Percentiles rank a stretch among this genome's conserved stretches.
These are phyloP conservation scores for Drosophila robusta DNA, from an alignment of 2,888 invertebrate species.

Conservation along the genomic window DNA sequence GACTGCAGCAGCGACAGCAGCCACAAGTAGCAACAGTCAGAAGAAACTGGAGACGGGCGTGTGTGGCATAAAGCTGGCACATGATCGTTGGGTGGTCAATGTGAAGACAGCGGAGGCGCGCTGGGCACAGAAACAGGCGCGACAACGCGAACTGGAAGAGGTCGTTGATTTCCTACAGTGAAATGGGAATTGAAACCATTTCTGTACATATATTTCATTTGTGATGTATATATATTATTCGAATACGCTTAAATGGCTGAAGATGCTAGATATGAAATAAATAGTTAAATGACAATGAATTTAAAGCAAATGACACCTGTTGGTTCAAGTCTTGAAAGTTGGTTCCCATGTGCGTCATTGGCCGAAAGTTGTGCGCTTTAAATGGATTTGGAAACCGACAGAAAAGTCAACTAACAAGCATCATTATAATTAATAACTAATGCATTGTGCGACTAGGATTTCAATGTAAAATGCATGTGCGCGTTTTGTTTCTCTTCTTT, in stretches of 20 bases:
- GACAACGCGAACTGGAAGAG: slow-evolving; percentile 90
- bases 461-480: neutral
- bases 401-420: slow-evolving; percentile 1
- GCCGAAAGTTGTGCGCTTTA: neutral
- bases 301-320: slow-evolving; percentile 16
- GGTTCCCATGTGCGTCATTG: neutral
- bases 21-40: neutral
- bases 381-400: neutral
- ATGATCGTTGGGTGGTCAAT: slow-evolving; percentile 90
- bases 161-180: slow-evolving; percentile 90
- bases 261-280: slow-evolving; percentile 60
- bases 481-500: slow-evolving; percentile 3
- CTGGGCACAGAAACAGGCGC: slow-evolving; percentile 92
- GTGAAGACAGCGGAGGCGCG: slow-evolving; percentile 90
- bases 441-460: slow-evolving; percentile 31
- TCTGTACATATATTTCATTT: slow-evolving; percentile 42
- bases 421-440: neutral
- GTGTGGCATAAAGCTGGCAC: slow-evolving; percentile 89
- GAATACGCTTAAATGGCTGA: slow-evolving; percentile 64
- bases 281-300: slow-evolving; percentile 42
- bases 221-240: slow-evolving; percentile 55
- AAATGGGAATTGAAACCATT: neutral
- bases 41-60: slow-evolving; percentile 38
- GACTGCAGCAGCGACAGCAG: slow-evolving; percentile 1
- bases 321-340: neutral